Base-by-base conservation (phyloP, 2,888 invertebrate genomes). In the Acanthosepion lycidas region DNA sequence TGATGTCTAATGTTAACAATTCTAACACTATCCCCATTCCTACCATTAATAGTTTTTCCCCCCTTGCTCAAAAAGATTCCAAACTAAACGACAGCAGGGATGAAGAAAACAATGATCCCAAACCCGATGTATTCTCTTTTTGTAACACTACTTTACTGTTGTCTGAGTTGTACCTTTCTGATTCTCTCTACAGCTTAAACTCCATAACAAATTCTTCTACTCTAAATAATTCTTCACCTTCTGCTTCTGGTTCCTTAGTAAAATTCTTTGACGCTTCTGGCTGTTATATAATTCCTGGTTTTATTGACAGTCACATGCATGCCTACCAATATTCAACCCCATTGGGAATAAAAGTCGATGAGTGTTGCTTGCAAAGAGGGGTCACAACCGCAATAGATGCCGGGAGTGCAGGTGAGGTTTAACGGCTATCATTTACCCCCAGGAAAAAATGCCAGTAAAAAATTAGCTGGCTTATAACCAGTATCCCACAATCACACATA, bases 301-400 rank as follows among this genome's bases (percentile, higher is more conserved):
- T 97, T 42, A 96, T 97, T 92, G 97, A 97, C 95, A 96, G 96
- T n/a, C 97, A 97, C 95, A 96, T 97, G 28, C 97, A 97, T 95
- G 96, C 96, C 42, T 97, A 96, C 95, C 95, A 97, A 94, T 96
- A 96, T 95, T 96, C 96, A 91, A 97, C 97, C 28, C 97, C 97
- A 23, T 95, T 97, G 49, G 97, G 97, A 33, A 95, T 97, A 15
- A 96, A 97, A 95, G 95, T 96, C 26, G 97, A 97, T 95, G 95
- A 95, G 53, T 94, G 95, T 93, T 96, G 97, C 94, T 95, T 97
- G 49, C 94, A 96, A n/a, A 96, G 96, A 92, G 97, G 97, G 42
- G 96, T 96, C 8, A 97, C 97, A 0, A 96, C 97, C 0, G 96
- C 96, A 5, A 96, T 97, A 33, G 97, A 97, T 95, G 96, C 96